Evolutionary conservation across 2,888 invertebrate species (phyloP).

Genomic region (Elaeidobius kamerunicus): DNA sequence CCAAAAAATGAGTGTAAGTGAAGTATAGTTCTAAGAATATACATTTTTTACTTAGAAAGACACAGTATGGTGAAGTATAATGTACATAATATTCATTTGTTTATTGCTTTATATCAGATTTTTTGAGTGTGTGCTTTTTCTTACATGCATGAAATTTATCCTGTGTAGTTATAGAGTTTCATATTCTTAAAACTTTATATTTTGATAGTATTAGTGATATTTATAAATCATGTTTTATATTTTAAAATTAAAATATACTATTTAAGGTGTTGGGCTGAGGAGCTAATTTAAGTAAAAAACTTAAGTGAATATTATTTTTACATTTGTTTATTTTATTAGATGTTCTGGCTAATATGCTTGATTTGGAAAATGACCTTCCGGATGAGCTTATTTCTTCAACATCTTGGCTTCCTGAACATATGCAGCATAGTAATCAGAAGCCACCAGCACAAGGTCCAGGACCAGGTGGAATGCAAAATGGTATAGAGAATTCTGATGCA

Average conservation of each 20-base stretch:
- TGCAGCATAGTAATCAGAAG: slow-evolving; percentile 61
- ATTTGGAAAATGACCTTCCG: slow-evolving; percentile 88
- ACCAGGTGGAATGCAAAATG: slow-evolving; percentile 72
- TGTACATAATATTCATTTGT: slow-evolving; percentile 3
- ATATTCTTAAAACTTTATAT: too few species aligned
- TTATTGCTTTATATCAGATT: slow-evolving; percentile 6
- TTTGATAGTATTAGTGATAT: too few species aligned
- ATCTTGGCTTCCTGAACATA: slow-evolving; percentile 58
- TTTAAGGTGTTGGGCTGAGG: slow-evolving; percentile 22
- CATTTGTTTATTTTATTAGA: too few species aligned
- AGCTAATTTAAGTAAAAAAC: neutral
- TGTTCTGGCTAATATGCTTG: slow-evolving; percentile 82
- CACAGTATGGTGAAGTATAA: neutral
- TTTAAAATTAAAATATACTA: too few species aligned
- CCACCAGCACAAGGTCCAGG: slow-evolving; percentile 83
- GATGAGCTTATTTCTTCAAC: slow-evolving; percentile 78
- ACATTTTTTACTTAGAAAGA: neutral
- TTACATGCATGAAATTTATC: slow-evolving; percentile 10
- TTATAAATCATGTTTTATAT: too few species aligned
- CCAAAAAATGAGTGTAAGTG: slow-evolving; percentile 3
- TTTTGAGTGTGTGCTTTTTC: slow-evolving; percentile 21
- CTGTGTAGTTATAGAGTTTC: neutral
- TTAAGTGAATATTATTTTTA: too few species aligned
- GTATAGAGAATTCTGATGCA: slow-evolving; percentile 62
- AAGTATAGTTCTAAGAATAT: neutral